Evolutionary conservation across 2,888 invertebrate species (phyloP), one percentile per base, ranked within the genome.

Genomic region (Archips xylosteana): DNA sequence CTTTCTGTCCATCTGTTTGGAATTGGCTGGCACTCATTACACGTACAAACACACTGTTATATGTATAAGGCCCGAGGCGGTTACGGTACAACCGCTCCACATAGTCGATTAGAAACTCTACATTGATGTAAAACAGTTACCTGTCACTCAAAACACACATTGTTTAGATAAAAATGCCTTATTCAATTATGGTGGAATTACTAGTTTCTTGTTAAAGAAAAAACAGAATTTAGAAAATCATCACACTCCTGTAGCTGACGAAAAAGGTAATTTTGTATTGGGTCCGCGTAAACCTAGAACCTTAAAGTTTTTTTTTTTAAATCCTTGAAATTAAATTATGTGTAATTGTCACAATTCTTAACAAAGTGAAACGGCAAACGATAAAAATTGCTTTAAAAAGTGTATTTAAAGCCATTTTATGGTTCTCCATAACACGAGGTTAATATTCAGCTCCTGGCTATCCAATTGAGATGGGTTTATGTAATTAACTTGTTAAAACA

Each of bases 41-140:
- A 78, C 79, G 75, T 73, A 79, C 77, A 78, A 75, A 79, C 75
- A 79, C 76, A 78, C 78, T 54, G n/a, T 62, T 70, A 73, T 77
- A 66, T 74, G 71, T 75, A 63, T 51, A 69, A 13, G 71, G 85
- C 90, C 86, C 62, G 75, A n/a, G 87, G 92, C 87, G 75, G 77
- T 88, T 89, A 90, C 92, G 90, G 92, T 92, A 90, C 83, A 67
- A 73, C 39, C 69, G 89, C 86, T 89, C 91, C 78, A 89, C 87
- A 90, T 91, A 85, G 87, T 82, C 83, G 87, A 90, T 89, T 90
- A 90, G 89, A 91, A 88, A 88, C 85, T 85, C 80, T 76, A 80
- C 78, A 88, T 89, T 91, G 89, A 92, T 90, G 90, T 89, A 90
- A 91, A 92, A 90, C 88, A 88, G 87, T 89, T 89, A 87, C 39